Evolutionary conservation across 2,797 vertebrate species (phyloP), one percentile per base, ranked within the genome.

Genomic region (Calcarius lapponicus): DNA sequence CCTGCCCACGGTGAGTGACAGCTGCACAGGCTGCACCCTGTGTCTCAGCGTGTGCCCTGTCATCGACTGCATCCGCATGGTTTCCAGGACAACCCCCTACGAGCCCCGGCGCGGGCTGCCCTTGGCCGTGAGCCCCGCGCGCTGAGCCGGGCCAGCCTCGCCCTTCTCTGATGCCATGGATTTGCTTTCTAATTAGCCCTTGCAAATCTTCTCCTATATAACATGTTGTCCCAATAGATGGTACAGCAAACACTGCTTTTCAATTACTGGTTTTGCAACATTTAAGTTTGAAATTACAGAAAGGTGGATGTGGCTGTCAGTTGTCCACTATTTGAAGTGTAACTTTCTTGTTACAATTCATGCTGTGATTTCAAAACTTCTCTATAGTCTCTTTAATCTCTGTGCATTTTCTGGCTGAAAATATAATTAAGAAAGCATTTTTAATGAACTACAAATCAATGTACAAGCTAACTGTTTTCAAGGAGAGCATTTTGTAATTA

Each of bases 41-140:
- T 99, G 99, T 94, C 97, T 99, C 95, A 99, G 99, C 25, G 98
- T 99, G 96, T 99, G 99, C 96, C 99, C 99, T 64, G 98, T 99
- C 97, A 98, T 99, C 95, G 98, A 99, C 98, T 99, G 99, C 98
- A 99, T 99, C 98, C 98, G 93, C 96, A 99, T 99, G 99, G 98
- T 99, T 96, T 96, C 98, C 97, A 98, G 99, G 98, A 98, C 97
- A 96, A 99, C 98, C 21, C 97, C 98, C 75, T 98, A 99, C 78
- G 82, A 97, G 89, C 99, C 99, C 74, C 98, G 97, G 91, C 99
- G 99, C 76, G 99, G 99, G 56, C 97, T 99, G 96, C 99, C 99
- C 97, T 97, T 98, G 91, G 97, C 98, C 29, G 45, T 98, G 88
- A 98, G 96, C 97, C 98, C 98, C 5, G 89, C 96, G 66, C 97